Conservation (phyloP, 2,797 vertebrate genomes). For the Pempheris klunzingeri region DNA sequence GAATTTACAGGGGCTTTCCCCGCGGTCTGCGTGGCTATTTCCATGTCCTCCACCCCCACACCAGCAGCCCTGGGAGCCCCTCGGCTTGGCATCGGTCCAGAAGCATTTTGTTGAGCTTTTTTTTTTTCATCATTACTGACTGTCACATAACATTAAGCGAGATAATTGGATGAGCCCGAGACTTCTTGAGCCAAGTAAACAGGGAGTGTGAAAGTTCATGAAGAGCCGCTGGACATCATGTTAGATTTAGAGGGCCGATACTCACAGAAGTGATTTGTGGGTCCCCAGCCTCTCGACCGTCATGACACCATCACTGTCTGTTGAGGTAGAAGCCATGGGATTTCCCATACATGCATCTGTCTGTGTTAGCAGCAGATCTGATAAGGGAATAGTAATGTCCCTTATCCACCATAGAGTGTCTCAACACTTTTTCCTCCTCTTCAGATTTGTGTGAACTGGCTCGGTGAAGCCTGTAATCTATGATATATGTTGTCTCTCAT, state of each 20-base stretch:
- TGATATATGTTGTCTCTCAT: conserved; percentile 40
- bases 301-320: conserved; percentile 67
- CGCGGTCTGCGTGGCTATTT: conserved; percentile 69
- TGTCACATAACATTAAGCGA: conserved; percentile 44
- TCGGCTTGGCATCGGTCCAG: conserved; percentile 56
- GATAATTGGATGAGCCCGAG: conserved; percentile 54
- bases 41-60: conserved; percentile 55
- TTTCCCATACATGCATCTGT: conserved; percentile 75
- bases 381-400: conserved; percentile 70
- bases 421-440: conserved; percentile 27
- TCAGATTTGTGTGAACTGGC: conserved; percentile 63
- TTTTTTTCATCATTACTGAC: conserved; percentile 34
- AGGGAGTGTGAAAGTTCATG: conserved; percentile 74
- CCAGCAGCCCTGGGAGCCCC: conserved; percentile 59
- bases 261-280: conserved; percentile 73
- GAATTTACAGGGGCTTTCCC: conserved; percentile 84
- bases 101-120: conserved; percentile 54
- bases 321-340: conserved; percentile 66
- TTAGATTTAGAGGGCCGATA: conserved; percentile 51
- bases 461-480: conserved; percentile 34
- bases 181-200: conserved; percentile 66
- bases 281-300: conserved; percentile 63
- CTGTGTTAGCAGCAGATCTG: conserved; percentile 56
- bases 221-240: conserved; percentile 52
- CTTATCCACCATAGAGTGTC: conserved; percentile 57